Percentiles rank a stretch among this genome's conserved stretches.
phyloP scores from a whole-genome alignment of 1,140 invertebrate species.

The Apis dorsata region DNA sequence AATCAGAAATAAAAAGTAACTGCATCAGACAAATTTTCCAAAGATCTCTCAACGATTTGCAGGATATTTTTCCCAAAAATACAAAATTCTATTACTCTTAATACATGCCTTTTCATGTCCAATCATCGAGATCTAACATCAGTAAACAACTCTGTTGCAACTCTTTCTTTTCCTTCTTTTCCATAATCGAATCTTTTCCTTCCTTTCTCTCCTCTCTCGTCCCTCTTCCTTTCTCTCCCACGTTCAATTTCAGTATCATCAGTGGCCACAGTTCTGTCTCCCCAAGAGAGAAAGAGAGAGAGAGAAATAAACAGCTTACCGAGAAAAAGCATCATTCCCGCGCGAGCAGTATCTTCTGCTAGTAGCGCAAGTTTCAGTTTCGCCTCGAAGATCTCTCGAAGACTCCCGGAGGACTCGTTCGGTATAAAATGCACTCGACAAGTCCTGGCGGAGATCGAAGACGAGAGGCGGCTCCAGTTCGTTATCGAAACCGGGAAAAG shows the following conservation, averaged over 20 bases:
- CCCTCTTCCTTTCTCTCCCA: not conserved
- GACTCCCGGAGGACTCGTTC: not conserved
- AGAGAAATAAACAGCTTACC: not conserved
- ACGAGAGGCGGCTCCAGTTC: slow-evolving; percentile 25
- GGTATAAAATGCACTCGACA: slow-evolving; percentile 29
- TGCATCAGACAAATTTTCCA: too few relatives aligned
- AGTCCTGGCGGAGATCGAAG: slow-evolving; percentile 24
- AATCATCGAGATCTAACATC: not conserved
- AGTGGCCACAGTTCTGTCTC: not conserved
- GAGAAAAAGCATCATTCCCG: slow-evolving; percentile 2
- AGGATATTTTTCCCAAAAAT: not conserved
- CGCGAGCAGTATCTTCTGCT: not conserved
- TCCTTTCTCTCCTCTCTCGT: too few relatives aligned
- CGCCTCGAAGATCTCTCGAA: slow-evolving; percentile 17
- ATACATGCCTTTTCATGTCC: not conserved
- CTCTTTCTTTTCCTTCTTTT: not conserved
- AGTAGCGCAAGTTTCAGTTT: slow-evolving; percentile 6
- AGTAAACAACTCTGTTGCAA: not conserved
- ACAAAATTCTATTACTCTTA: not conserved
- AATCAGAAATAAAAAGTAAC: too few relatives aligned
- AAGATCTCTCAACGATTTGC: too few relatives aligned
- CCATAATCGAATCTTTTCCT: not conserved
- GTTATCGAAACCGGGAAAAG: slow-evolving; percentile 34
- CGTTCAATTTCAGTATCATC: not conserved
- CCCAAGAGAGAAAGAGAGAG: not conserved